Conservation (phyloP, 92 coral and sea anemone genomes). For the Umimayanthus chanpuru region DNA sequence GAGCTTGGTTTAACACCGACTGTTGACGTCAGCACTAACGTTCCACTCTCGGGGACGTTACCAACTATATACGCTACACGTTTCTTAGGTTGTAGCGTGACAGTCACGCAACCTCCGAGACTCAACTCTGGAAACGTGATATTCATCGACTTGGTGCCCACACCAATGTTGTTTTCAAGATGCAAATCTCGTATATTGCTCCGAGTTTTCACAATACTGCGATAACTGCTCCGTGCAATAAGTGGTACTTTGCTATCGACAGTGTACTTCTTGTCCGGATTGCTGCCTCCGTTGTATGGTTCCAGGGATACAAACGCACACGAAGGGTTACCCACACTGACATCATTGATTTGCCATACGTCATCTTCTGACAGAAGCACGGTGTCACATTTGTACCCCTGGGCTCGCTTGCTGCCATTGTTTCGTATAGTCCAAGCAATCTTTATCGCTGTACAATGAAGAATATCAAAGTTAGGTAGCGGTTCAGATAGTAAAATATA, state of each 20-base stretch:
- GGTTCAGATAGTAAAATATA: neutral
- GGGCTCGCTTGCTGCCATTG: conserved; percentile 70
- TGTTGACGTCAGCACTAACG: conserved; percentile 59
- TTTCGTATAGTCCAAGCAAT: conserved; percentile 71
- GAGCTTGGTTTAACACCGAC: conserved; percentile 37
- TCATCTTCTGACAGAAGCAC: conserved; percentile 76
- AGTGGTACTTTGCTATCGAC: conserved; percentile 52
- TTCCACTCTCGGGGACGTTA: conserved; percentile 62
- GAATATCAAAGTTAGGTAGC: neutral
- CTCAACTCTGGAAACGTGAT: conserved; percentile 62
- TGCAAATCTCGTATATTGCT: conserved; percentile 70
- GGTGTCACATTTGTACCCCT: conserved; percentile 81
- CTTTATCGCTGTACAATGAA: conserved; percentile 45
- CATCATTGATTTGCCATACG: conserved; percentile 75
- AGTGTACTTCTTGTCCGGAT: conserved; percentile 50
- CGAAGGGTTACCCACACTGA: conserved; percentile 55
- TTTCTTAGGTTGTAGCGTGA: conserved; percentile 40
- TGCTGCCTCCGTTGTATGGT: conserved; percentile 63
- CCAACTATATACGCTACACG: conserved; percentile 52
- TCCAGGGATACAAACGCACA: conserved; percentile 55
- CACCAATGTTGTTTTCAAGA: conserved; percentile 68
- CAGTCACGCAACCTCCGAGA: conserved; percentile 57
- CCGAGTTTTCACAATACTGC: conserved; percentile 75
- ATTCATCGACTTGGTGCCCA: conserved; percentile 61
- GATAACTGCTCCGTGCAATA: conserved; percentile 62